Evolutionary conservation across 92 coral and sea anemone species (phyloP), one percentile per base, ranked within the genome.

Genomic region (Hydrozoanthus gracilis): DNA sequence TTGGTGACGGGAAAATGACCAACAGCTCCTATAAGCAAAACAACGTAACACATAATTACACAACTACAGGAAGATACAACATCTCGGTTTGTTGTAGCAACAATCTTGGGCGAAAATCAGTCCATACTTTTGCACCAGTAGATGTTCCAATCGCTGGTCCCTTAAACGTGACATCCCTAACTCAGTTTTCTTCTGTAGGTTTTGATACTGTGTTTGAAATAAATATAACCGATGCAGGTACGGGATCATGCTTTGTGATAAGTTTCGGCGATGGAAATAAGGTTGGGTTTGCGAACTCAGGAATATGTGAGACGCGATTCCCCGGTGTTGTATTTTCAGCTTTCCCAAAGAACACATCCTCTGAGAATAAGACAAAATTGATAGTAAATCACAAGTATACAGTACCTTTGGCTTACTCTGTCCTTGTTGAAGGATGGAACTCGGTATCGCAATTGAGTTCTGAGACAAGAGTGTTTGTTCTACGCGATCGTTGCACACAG

Each of bases 231-330:
- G 44, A 68, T 47, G 44, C 17, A 60, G 84, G 84, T 5, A 62
- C 73, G 17, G 73, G 46, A 15, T 79, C 73, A 39, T 79, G 84
- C 58, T 79, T 79, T 14, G 47, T 79, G 51, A 20, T 79, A 47
- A 62, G 64, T 17, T 79, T 79, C 58, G 73, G 56, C 20, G 55
- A 79, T 49, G 71, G 51, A 8, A 49, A 11, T 48, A 46, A 64
- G 13, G 3, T 61, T 0, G 84, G 84, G 48, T 79, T 12, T 64
- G 46, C 84, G 15, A 35, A 62, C 18, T 64, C 61, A 8, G 20
- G 46, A 4, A 17, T 62, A 3, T 79, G 84, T 16, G 60, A 62
- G 44, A 7, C 73, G n/a, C 84, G 64, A 16, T 48, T n/a, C 4
- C 84, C 73, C 5, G 84, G 47, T 8, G 44, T 79, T 48, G 55